Base-by-base conservation (phyloP, 2,888 invertebrate species). In the Lucinisca nassula region DNA sequence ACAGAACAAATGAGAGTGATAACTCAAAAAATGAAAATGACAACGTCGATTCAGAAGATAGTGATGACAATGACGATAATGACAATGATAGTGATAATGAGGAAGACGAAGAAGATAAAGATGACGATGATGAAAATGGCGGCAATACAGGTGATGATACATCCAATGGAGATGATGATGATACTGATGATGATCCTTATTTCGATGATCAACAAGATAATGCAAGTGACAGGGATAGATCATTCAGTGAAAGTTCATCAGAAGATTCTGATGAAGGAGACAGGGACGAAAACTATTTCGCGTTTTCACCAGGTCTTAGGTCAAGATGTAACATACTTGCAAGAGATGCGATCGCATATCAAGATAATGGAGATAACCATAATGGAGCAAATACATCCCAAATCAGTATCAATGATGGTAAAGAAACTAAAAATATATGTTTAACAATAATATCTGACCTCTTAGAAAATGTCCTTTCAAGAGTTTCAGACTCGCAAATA, bases 221-320 rank as follows among this genome's bases (percentile, higher is more conserved):
- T 24, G 67, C 2, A 32, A 17, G 17, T 6, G 17, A 35, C 21
- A 35, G 35, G 12, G 67, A 67, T 4, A 35, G 67, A 1, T 27
- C 67, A 35, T 35, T 17, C 17, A 35, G 21, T 2, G 67, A 67
- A 1, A 24, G 24, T 35, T 67, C 67, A 67, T 32, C 67, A 10
- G 32, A 32, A 1, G 35, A 35, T 67, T 35, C 67, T 21, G 27
- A 27, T 38, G 45, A 74, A 37, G 14, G 51, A 10, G 58, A 73
- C 2, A 72, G 24, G 0, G 32, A 51, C 21, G 84, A 74, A 32
- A 75, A 38, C 8, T 24, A 58, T 40, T 27, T 74, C 8, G 37
- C 55, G 14, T 79, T 70, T 67, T 74, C 84, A 14, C 84, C 82
- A 17, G 85, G 89, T 1, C 72, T 85, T 73, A 77, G 85, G 49